phyloP scores from a whole-genome alignment of 2,797 vertebrate genomes.

The Leuciscus waleckii region DNA sequence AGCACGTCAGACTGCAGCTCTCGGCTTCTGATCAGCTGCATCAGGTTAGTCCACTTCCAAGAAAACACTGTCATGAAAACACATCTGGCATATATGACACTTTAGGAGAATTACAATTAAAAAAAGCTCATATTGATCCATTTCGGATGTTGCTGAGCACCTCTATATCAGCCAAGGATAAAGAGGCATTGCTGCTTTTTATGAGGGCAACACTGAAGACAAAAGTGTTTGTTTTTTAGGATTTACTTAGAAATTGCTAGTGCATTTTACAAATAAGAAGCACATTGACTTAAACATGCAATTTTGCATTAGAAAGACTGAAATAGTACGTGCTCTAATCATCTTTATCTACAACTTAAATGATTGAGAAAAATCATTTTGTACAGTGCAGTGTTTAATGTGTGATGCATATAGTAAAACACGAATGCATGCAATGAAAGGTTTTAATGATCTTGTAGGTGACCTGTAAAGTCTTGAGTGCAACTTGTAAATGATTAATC shows the following conservation, averaged over 20 bases:
- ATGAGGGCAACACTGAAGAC: too few relatives aligned
- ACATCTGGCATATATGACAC: not conserved
- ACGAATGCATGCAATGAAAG: not conserved
- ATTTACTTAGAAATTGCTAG: not conserved
- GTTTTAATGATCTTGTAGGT: not conserved
- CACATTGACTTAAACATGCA: not conserved
- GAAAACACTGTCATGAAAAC: not conserved
- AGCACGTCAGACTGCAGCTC: constrained; percentile 37
- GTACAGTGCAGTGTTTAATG: not conserved
- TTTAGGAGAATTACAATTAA: too few relatives aligned
- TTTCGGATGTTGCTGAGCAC: not conserved
- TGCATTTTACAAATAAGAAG: not conserved
- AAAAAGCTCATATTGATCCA: not conserved
- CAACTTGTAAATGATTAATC: constrained; percentile 30
- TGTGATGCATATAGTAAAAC: not conserved
- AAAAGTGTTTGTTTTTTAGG: too few relatives aligned
- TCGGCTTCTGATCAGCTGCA: not conserved
- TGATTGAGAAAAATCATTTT: not conserved
- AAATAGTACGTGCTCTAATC: not conserved
- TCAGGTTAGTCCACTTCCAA: not conserved
- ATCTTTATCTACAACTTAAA: not conserved
- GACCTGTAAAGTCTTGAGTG: constrained; percentile 2
- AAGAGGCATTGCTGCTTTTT: not conserved
- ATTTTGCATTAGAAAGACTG: not conserved
- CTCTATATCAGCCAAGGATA: not conserved